phyloP scores from a whole-genome alignment of 2,113 vertebrate genomes.

The Leuciscus idus region DNA sequence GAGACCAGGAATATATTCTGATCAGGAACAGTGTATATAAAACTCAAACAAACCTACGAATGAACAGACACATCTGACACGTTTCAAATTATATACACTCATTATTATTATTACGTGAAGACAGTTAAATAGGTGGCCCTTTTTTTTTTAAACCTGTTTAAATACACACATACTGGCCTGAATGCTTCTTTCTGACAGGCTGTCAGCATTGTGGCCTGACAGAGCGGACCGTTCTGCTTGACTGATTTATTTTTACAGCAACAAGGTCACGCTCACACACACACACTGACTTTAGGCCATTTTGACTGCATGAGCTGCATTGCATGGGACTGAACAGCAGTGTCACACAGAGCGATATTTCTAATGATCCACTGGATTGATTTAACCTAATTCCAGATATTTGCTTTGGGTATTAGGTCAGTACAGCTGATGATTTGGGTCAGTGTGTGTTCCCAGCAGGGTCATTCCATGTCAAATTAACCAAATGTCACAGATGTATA shows the following conservation, averaged over 20 bases:
- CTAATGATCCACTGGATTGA: conserved; percentile 37
- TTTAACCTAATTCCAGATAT: conserved; percentile 29
- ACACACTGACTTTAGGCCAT: conserved; percentile 28
- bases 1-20: neutral
- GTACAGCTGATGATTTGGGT: conserved; percentile 9
- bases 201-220: conserved; percentile 30
- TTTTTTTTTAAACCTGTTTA: neutral
- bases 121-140: neutral
- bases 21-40: neutral
- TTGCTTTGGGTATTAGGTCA: conserved; percentile 11
- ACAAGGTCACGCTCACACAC: conserved; percentile 11
- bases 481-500: too few relatives aligned
- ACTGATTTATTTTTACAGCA: conserved; percentile 52
- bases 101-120: neutral
- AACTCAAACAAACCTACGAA: neutral
- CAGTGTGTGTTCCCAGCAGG: neutral
- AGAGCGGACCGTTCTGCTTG: conserved; percentile 23
- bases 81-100: neutral
- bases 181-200: neutral
- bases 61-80: neutral
- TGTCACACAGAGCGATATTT: conserved; percentile 7
- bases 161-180: neutral
- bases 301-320: conserved; percentile 21
- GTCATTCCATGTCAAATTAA: too few relatives aligned
- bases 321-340: neutral